Evolutionary conservation across 2,113 vertebrate genomes (phyloP).

Genomic region (human): DNA sequence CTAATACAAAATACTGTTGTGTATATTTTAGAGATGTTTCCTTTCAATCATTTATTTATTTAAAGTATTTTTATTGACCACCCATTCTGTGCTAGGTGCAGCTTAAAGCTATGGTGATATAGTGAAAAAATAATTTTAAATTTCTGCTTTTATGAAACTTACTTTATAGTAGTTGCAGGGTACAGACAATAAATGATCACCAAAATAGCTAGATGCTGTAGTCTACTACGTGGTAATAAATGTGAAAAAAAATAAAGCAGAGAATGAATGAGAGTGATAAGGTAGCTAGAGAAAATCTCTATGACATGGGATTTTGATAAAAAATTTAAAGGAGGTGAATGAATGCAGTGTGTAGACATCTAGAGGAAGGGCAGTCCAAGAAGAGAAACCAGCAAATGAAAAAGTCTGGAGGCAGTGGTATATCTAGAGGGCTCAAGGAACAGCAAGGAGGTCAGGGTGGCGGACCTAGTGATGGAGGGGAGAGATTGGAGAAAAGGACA

Average conservation of each 20-base stretch:
- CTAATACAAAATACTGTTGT: neutral
- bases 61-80: neutral
- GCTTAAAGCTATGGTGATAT: neutral
- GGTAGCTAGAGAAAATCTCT: neutral
- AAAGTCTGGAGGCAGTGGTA: neutral
- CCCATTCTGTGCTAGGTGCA: neutral
- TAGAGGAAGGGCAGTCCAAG: neutral
- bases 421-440: neutral
- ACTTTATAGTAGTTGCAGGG: neutral
- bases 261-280: neutral
- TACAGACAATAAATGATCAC: neutral
- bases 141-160: neutral
- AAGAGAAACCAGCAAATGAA: neutral
- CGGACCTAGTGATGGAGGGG: neutral
- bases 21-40: neutral
- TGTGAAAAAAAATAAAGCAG: neutral
- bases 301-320: neutral
- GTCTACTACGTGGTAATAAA: neutral
- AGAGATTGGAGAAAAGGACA: neutral
- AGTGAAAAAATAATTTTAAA: neutral
- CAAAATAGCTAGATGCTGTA: neutral
- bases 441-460: neutral
- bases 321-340: neutral
- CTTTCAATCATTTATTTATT: neutral
- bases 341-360: fast-evolving